phyloP scores from a whole-genome alignment of 2,113 vertebrate genomes.

The Shinisaurus crocodilurus region DNA sequence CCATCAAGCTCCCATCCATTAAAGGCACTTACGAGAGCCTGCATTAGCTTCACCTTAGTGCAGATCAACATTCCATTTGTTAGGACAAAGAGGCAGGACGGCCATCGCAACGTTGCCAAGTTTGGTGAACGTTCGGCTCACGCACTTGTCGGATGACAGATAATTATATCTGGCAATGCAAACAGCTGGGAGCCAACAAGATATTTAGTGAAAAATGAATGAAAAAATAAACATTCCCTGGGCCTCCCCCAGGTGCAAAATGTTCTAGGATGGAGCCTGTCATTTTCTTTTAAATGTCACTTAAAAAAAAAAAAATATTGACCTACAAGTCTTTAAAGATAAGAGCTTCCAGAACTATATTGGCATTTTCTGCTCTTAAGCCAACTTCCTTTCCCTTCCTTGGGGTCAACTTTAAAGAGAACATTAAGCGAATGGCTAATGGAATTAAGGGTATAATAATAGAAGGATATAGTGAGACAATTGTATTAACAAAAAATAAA shows the following conservation, averaged over 20 bases:
- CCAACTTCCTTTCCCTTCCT: slow-evolving; percentile 81
- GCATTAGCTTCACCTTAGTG: not conserved
- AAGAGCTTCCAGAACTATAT: slow-evolving; percentile 82
- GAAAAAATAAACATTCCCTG: slow-evolving; percentile 57
- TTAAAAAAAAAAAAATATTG: no score
- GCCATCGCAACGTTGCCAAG: not conserved
- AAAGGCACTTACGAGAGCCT: not conserved
- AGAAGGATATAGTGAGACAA: slow-evolving; percentile 99
- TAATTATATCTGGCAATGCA: slow-evolving; percentile 66
- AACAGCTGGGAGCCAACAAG: slow-evolving; percentile 55
- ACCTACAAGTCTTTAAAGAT: slow-evolving; percentile 89
- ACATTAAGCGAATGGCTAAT: slow-evolving; percentile 98
- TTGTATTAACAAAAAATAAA: slow-evolving; percentile 99
- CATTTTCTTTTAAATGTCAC: slow-evolving; percentile 57
- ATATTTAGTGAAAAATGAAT: slow-evolving; percentile 63
- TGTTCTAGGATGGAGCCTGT: slow-evolving; percentile 66
- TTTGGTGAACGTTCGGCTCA: accelerated
- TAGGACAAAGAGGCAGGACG: not conserved
- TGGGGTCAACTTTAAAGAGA: slow-evolving; percentile 93
- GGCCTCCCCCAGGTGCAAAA: slow-evolving; percentile 56
- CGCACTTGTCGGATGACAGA: not conserved
- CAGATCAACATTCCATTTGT: not conserved
- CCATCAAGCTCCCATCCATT: not conserved
- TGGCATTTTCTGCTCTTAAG: slow-evolving; percentile 81
- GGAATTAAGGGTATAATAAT: slow-evolving; percentile 99